Conservation (phyloP, 2,888 invertebrate genomes). For the Agriopis aurantiaria region DNA sequence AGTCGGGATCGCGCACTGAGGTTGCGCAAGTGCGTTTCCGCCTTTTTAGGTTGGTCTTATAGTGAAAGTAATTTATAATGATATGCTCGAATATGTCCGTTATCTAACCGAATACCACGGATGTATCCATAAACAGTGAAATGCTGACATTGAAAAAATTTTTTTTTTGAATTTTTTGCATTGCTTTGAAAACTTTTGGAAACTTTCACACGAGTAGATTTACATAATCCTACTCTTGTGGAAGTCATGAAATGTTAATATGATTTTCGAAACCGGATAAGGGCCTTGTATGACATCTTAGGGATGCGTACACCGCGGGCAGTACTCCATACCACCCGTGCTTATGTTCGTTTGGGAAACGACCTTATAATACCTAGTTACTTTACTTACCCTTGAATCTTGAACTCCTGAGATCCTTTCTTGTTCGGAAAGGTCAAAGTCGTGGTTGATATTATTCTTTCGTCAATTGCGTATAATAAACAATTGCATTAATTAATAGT, state of each 20-base stretch:
- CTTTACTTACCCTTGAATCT: constrained; percentile 1
- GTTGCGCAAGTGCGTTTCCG: neutral
- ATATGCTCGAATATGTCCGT: neutral
- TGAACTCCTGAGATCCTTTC: neutral
- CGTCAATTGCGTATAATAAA: neutral
- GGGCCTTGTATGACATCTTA: constrained; percentile 22
- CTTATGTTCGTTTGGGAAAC: constrained; percentile 1
- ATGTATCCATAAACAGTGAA: neutral
- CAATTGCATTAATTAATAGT: neutral
- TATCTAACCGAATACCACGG: too few species aligned
- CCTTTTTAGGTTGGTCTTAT: neutral
- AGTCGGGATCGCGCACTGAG: too few species aligned
- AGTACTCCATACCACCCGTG: constrained; percentile 31
- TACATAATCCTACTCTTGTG: neutral
- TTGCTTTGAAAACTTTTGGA: neutral
- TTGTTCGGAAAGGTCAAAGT: neutral
- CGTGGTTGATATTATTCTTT: neutral
- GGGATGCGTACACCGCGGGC: constrained; percentile 27
- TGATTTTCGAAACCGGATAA: constrained; percentile 15
- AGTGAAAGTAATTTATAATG: neutral
- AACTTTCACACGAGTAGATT: neutral
- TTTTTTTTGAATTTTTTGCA: neutral
- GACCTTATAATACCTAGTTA: neutral
- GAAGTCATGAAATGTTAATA: constrained; percentile 8
- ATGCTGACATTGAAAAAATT: neutral